phyloP scores from a whole-genome alignment of 37 sponge, comb jelly and placozoan species.

The Beroe ovata region DNA sequence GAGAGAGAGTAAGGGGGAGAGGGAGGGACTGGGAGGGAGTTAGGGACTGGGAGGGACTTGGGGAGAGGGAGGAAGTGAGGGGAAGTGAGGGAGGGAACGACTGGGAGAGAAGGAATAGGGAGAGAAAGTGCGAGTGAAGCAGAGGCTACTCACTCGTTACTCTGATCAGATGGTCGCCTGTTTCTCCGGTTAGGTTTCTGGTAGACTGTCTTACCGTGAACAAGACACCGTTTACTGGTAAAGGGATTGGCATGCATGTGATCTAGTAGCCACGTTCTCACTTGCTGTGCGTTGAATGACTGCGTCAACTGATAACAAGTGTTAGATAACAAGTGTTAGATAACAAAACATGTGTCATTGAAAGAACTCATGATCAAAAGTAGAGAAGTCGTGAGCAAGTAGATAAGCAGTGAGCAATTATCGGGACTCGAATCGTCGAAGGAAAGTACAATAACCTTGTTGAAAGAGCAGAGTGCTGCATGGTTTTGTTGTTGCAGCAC shows the following conservation, averaged over 20 bases:
- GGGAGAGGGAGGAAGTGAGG: too few species aligned
- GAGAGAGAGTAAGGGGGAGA: too few species aligned
- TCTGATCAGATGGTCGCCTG: neutral
- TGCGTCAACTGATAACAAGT: conserved; percentile 3
- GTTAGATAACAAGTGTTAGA: too few species aligned
- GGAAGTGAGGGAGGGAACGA: too few species aligned
- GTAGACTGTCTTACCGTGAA: conserved; percentile 53
- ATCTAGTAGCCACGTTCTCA: conserved; percentile 45
- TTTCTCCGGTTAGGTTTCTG: neutral
- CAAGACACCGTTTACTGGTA: conserved; percentile 53
- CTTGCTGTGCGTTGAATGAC: conserved; percentile 51
- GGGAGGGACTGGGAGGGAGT: too few species aligned
- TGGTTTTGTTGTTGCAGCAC: conserved; percentile 43
- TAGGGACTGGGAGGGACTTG: too few species aligned
- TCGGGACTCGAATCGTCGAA: neutral
- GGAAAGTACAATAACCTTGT: conserved; percentile 7
- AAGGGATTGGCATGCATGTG: conserved; percentile 66
- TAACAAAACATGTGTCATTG: too few species aligned
- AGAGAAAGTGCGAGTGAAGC: too few species aligned
- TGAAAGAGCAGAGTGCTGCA: conserved; percentile 16
- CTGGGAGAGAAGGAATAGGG: neutral
- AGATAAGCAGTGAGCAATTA: too few species aligned
- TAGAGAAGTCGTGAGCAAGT: too few species aligned
- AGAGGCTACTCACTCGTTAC: conserved; percentile 30
- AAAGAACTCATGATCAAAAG: too few species aligned